A percentile compares a stretch with the other conserved stretches of the same genome.
Evolutionary conservation across 1,140 invertebrate species (phyloP).

Genomic region (Philaenus spumarius): DNA sequence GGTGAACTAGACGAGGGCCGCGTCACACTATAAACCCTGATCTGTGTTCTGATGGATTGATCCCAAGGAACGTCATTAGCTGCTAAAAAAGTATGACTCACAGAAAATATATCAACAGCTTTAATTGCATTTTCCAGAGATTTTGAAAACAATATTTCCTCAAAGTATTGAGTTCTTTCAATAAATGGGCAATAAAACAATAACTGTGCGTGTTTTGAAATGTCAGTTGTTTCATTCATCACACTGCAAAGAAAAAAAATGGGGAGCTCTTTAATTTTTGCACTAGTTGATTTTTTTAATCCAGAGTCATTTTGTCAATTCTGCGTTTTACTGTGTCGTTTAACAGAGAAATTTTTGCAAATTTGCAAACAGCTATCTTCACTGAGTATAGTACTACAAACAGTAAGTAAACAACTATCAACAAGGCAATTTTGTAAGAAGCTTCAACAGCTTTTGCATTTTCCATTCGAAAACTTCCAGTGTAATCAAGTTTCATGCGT

Average conservation of each 20-base stretch:
- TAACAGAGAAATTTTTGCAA: conserved; percentile 10
- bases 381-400: conserved; percentile 8
- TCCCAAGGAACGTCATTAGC: conserved; percentile 13
- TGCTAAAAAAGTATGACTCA: conserved; percentile 9
- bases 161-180: conserved; percentile 9
- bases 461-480: background rate
- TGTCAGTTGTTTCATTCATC: conserved; percentile 17
- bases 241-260: conserved; percentile 22
- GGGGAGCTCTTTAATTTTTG: conserved; percentile 18
- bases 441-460: conserved; percentile 2
- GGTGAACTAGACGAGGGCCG: too few species aligned
- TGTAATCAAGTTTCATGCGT: conserved; percentile 4
- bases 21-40: too few species aligned
- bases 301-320: conserved; percentile 17
- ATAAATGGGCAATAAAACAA: conserved; percentile 18
- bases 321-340: conserved; percentile 4
- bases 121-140: conserved; percentile 19
- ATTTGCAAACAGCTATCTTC: conserved; percentile 4
- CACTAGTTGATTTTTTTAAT: conserved; percentile 17
- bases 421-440: conserved; percentile 14
- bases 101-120: conserved; percentile 16
- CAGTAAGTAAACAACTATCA: conserved; percentile 13
- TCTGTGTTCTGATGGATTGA: too few species aligned
- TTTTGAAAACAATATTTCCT: conserved; percentile 19
- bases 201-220: conserved; percentile 15